Base-by-base conservation (phyloP, 1,140 invertebrate species). In the Polypedilum vanderplanki region DNA sequence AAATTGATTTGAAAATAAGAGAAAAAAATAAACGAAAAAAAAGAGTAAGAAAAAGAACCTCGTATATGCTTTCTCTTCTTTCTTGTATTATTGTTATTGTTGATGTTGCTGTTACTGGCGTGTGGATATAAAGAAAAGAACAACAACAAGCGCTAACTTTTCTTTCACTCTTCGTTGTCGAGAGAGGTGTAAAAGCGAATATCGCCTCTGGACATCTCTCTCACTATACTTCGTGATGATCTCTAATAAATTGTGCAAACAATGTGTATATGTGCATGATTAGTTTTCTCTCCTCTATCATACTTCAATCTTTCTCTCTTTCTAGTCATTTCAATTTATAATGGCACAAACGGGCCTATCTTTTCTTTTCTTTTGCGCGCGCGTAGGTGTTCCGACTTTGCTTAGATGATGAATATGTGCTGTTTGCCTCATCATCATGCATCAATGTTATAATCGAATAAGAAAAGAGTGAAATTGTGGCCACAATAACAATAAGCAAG, bases 201-300 rank as follows among this genome's bases (percentile, higher is more conserved):
- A 70, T 70, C 65, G 65, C 65, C 65, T 70, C 65, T 70, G 65
- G 65, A 70, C 46, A 57, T 57, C 46, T 57, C 12, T 12, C 12
- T 57, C 46, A 57, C n/a, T 70, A 5, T 18, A 70, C 5, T 18
- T 70, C 65, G 18, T 70, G 17, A 18, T 18, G 65, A 70, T 70
- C 65, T 70, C 65, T 70, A 70, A 70, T 70, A 70, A 70, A 18
- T 70, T 70, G 65, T 22, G 20, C 65, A 70, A 70, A 70, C 65
- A 70, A 22, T 18, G 17, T 18, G 17, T 18, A 18, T 10, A 18
- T 70, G 65, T 70, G 65, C 65, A 22, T 70, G 65, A 70, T 70
- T 70, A 70, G 65, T 70, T 70, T 70, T 70, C 65, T 70, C 12
- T 57, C n/a, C n/a, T 57, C n/a, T n/a, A n/a, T 57, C 46, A 46